Conservation (phyloP, 2,888 invertebrate species). For the Troglohyphantes excavatus region DNA sequence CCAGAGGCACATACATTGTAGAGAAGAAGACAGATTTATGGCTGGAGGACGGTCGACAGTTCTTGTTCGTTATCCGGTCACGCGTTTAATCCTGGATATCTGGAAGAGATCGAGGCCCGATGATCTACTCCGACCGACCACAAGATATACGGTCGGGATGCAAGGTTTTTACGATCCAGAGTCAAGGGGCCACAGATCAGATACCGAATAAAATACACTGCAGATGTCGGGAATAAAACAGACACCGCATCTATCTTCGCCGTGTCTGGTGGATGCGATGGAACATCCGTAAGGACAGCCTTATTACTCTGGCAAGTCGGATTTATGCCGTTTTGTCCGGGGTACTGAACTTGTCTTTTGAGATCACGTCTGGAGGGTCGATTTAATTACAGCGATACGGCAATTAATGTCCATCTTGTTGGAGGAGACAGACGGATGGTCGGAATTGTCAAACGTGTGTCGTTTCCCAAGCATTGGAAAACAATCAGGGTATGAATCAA, state of each 20-base stretch:
- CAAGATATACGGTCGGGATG: conserved; percentile 64
- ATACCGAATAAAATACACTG: conserved; percentile 60
- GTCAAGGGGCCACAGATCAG: conserved; percentile 42
- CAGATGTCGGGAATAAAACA: conserved; percentile 32
- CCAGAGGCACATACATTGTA: conserved; percentile 20
- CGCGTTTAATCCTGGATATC: conserved; percentile 42
- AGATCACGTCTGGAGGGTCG: background rate
- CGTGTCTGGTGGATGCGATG: conserved; percentile 23
- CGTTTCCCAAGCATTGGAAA: background rate
- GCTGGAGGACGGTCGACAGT: conserved; percentile 14
- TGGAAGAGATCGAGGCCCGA: conserved; percentile 48
- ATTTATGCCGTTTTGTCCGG: conserved; percentile 17
- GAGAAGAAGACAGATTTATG: conserved; percentile 56
- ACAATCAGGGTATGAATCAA: background rate
- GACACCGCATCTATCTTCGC: conserved; percentile 34
- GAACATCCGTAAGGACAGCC: background rate
- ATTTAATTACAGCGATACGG: background rate
- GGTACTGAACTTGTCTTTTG: conserved; percentile 10
- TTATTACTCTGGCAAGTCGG: conserved; percentile 5
- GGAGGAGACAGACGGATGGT: background rate
- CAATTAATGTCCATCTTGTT: conserved; percentile 6
- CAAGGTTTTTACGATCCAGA: conserved; percentile 61
- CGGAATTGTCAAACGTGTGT: background rate
- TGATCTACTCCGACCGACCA: conserved; percentile 48
- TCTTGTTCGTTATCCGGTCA: conserved; percentile 66